phyloP scores from a whole-genome alignment of 2,888 invertebrate genomes.

The Orthosia cruda region DNA sequence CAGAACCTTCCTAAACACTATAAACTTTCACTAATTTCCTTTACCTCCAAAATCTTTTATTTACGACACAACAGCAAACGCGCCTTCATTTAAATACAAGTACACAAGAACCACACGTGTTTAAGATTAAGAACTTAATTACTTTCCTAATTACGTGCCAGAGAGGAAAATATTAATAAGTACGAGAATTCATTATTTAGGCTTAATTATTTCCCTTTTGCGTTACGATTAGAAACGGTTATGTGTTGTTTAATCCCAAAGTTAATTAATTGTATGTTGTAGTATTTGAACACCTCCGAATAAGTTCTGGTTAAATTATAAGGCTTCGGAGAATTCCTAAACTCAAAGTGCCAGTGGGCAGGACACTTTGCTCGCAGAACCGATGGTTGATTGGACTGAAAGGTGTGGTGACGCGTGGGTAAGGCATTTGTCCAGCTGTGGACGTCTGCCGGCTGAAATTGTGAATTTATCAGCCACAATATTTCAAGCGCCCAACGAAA shows the following conservation, averaged over 20 bases:
- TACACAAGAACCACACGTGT: constrained; percentile 20
- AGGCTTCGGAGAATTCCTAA: too few relatives aligned
- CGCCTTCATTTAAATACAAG: constrained; percentile 8
- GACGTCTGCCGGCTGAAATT: too few relatives aligned
- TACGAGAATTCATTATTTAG: constrained; percentile 30
- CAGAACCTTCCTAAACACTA: too few relatives aligned
- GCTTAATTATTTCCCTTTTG: constrained; percentile 39
- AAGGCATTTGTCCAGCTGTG: too few relatives aligned
- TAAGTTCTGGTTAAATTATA: too few relatives aligned
- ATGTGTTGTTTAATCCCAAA: not conserved
- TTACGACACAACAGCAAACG: not conserved
- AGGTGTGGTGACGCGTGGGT: too few relatives aligned
- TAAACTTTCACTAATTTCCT: not conserved
- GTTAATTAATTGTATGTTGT: not conserved
- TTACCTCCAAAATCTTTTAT: not conserved
- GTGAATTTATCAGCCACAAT: too few relatives aligned
- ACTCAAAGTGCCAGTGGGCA: too few relatives aligned
- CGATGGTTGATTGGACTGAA: too few relatives aligned
- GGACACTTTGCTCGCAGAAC: too few relatives aligned
- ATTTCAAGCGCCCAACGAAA: too few relatives aligned
- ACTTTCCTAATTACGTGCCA: constrained; percentile 42
- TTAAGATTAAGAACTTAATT: constrained; percentile 48
- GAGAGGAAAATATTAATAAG: constrained; percentile 38
- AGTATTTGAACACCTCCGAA: not conserved
- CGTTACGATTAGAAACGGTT: constrained; percentile 11